Evolutionary conservation across 2,797 vertebrate genomes (phyloP), one percentile per base, ranked within the genome.

Genomic region (Anabacerthia variegaticeps): DNA sequence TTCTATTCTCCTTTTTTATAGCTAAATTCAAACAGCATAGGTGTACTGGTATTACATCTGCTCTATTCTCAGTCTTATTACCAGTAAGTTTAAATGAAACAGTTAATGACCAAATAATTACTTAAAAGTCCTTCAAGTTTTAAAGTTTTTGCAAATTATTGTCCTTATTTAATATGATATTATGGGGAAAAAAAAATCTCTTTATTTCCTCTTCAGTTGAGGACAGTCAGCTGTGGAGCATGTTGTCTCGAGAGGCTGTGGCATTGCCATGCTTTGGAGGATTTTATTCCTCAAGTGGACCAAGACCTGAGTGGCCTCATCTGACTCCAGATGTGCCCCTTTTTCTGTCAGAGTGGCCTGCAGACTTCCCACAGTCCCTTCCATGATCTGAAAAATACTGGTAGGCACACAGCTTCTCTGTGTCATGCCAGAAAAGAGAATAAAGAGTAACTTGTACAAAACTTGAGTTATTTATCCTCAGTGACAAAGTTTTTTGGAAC

Each of bases 231-330:
- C 32, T 49, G 32, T 46, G 24, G 16, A 58, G 3, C 3, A 14
- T 32, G 11, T 13, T 67, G 8, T 32, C 12, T 18, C 13, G 13
- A 51, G 54, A 48, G 6, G 2, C 7, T 51, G 6, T 20, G 14
- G 20, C 26, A 8, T 36, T 10, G 34, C 16, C 12, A 14, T 18
- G 23, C 13, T 48, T 78, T 16, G 7, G 16, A 58, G 6, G 12
- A 30, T 55, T 63, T 81, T 44, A 55, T n/a, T 83, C 21, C 24
- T 59, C 51, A 54, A 1, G 10, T n/a, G 13, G 27, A 63, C 8
- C 14, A 55, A 39, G 49, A 58, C 4, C 1, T 54, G 36, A 37
- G 7, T 2, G 37, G 6, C 7, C 30, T 66, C 0, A 0, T 46
- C 43, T 87, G 39, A 82, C 5, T 11, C 7, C 14, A 30, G 17